A percentile compares a stretch with the other conserved stretches of the same genome.
Conservation (phyloP, 1,140 invertebrate genomes). For the Caerostris darwini region DNA sequence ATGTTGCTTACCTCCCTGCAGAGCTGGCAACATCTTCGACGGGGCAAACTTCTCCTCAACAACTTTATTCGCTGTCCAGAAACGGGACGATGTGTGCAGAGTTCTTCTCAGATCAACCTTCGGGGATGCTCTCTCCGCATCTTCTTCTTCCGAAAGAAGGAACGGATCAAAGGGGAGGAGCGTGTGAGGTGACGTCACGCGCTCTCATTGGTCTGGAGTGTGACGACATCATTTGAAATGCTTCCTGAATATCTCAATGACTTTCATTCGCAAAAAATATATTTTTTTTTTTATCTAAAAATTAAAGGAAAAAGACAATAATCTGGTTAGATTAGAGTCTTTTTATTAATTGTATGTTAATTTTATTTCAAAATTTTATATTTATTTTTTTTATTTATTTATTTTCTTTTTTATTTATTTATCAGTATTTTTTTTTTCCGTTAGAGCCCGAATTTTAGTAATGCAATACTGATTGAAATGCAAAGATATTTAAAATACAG, state of each 20-base stretch:
- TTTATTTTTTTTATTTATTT: no score
- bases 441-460: no score
- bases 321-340: no score
- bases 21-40: background rate
- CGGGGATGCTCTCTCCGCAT: constrained; percentile 24
- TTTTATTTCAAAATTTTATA: no score
- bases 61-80: constrained; percentile 10
- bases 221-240: constrained; percentile 23
- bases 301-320: no score
- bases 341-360: no score
- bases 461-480: no score
- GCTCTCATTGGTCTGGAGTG: background rate
- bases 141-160: background rate
- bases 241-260: background rate
- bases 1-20: background rate
- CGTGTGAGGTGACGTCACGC: background rate
- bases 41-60: background rate
- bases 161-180: background rate
- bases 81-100: background rate
- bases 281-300: no score
- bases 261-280: background rate
- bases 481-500: no score
- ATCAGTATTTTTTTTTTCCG: no score
- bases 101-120: constrained; percentile 17
- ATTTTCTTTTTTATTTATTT: no score